Conservation (phyloP, 2,888 invertebrate genomes). For the Hydrotaea cyrtoneurina region DNA sequence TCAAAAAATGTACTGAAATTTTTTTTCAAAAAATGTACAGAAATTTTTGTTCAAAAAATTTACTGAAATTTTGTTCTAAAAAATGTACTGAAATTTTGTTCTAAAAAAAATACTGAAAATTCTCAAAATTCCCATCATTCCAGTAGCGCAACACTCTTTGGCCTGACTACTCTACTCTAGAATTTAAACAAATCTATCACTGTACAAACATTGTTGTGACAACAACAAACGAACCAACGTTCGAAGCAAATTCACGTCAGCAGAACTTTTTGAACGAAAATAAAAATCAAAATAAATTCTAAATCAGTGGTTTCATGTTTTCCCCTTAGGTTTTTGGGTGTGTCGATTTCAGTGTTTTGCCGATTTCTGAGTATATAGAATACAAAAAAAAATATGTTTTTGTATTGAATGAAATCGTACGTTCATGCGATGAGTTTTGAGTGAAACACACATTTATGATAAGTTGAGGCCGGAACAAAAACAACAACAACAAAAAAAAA, state of each 20-base stretch:
- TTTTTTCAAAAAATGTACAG: no score
- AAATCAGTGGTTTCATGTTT: not conserved
- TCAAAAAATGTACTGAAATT: no score
- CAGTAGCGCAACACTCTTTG: not conserved
- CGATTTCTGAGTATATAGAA: not conserved
- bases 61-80: no score
- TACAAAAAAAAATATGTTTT: not conserved
- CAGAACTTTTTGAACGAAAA: not conserved
- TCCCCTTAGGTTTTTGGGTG: not conserved
- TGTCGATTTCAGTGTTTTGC: slow-evolving; percentile 72
- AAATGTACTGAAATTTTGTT: no score
- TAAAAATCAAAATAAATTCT: not conserved
- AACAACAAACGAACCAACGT: not conserved
- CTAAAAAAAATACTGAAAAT: no score
- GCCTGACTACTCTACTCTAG: not conserved
- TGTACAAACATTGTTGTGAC: slow-evolving; percentile 12
- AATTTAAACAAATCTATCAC: slow-evolving; percentile 13
- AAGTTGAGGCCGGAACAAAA: slow-evolving; percentile 39
- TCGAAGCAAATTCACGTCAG: not conserved
- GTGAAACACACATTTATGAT: slow-evolving; percentile 49
- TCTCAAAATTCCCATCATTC: no score
- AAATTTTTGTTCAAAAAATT: no score
- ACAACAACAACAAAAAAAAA: no score
- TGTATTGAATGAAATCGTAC: not conserved
- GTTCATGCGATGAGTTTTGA: not conserved